These are phyloP conservation scores for Potamilus streckersoni DNA, from an alignment of 1,140 invertebrate genomes.

Conservation along the genomic window DNA sequence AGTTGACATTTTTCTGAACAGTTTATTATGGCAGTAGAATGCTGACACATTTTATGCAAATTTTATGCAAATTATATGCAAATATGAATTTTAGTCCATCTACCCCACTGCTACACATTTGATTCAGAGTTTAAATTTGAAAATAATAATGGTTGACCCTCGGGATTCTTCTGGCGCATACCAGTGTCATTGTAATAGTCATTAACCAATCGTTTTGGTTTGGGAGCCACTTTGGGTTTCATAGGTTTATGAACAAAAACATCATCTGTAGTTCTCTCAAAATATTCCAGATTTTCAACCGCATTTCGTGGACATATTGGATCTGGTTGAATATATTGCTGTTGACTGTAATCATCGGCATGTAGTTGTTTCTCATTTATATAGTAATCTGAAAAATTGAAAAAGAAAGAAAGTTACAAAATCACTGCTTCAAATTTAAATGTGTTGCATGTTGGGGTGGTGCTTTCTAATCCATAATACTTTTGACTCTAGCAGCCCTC, in stretches of 20 bases:
- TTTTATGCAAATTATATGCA: too few relatives aligned
- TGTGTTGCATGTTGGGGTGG: not conserved
- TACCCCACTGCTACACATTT: too few relatives aligned
- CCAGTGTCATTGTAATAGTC: constrained; percentile 25
- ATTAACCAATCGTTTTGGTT: constrained; percentile 19
- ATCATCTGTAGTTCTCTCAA: constrained; percentile 31
- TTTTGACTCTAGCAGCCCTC: too few relatives aligned
- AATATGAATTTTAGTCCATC: too few relatives aligned
- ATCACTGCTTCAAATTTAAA: not conserved
- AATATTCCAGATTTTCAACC: constrained; percentile 48
- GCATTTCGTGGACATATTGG: constrained; percentile 26
- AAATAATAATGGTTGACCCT: too few relatives aligned
- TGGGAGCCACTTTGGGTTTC: constrained; percentile 26
- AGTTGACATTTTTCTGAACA: too few relatives aligned
- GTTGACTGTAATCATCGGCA: constrained; percentile 12
- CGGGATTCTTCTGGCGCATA: not conserved
- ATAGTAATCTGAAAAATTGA: constrained; percentile 37
- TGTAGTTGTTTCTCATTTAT: constrained; percentile 37
- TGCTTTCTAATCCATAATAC: not conserved
- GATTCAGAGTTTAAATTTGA: too few relatives aligned
- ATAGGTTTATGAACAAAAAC: constrained; percentile 8
- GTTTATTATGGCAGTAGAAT: too few relatives aligned
- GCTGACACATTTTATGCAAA: too few relatives aligned
- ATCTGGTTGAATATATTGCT: constrained; percentile 26
- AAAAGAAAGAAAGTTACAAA: not conserved